Percentiles rank a stretch among this genome's conserved stretches.
Evolutionary conservation across 2,797 vertebrate genomes (phyloP).

Genomic region (Rhabdomys pumilio): DNA sequence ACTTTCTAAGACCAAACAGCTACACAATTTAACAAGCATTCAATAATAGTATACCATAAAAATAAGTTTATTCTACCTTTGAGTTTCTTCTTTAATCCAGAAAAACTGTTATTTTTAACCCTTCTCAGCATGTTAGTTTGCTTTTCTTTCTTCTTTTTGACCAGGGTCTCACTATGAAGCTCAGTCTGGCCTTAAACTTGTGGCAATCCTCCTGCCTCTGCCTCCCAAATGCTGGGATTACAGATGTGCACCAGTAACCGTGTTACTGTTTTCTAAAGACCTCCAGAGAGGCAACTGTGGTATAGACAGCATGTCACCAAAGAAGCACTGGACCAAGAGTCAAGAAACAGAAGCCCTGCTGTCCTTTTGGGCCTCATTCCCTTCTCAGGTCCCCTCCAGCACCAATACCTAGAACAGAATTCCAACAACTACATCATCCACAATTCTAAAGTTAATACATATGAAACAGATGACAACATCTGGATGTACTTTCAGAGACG

Average conservation of each 20-base stretch:
- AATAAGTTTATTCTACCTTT: slow-evolving; percentile 60
- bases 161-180: background rate
- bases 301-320: background rate
- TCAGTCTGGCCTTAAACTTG: background rate
- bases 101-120: slow-evolving; percentile 57
- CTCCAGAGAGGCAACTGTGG: background rate
- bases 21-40: slow-evolving; percentile 54
- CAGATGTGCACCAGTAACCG: background rate
- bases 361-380: slow-evolving; percentile 27
- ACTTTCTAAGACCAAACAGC: slow-evolving; percentile 57
- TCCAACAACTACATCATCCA: slow-evolving; percentile 58
- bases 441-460: slow-evolving; percentile 59
- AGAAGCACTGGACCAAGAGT: slow-evolving; percentile 21
- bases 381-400: slow-evolving; percentile 15
- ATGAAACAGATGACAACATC: slow-evolving; percentile 62
- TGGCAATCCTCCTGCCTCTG: background rate
- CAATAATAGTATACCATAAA: slow-evolving; percentile 58
- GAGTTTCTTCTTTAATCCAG: slow-evolving; percentile 53
- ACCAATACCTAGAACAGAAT: slow-evolving; percentile 37
- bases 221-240: background rate
- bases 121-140: slow-evolving; percentile 57
- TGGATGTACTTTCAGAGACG: background rate
- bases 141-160: background rate
- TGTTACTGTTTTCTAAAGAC: slow-evolving; percentile 59
- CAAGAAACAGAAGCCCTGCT: background rate